A percentile compares a stretch with the other conserved stretches of the same genome.
Evolutionary conservation across 2,888 invertebrate genomes (phyloP).

Genomic region (Idaea straminata): DNA sequence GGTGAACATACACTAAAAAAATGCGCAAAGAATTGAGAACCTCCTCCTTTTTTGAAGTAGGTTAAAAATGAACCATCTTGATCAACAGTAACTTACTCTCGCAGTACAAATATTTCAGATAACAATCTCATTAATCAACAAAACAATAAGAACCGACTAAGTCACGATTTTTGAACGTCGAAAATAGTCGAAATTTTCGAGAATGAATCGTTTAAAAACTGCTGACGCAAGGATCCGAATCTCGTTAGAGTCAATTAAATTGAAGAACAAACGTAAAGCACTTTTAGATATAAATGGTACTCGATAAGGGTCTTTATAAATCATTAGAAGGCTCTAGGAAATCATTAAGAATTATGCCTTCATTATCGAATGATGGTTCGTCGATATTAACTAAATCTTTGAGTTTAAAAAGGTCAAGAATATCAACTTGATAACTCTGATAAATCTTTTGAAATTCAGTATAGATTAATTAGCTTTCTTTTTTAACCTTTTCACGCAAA

Average conservation of each 20-base stretch:
- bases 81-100: not conserved
- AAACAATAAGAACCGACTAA: not conserved
- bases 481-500: no score
- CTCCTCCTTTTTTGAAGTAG: not conserved
- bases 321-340: conserved; percentile 19
- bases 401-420: no score
- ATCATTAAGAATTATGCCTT: not conserved
- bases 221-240: conserved; percentile 25
- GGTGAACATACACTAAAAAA: no score
- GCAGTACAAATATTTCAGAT: not conserved
- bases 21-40: no score
- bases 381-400: no score
- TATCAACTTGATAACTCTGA: no score
- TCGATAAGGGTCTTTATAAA: conserved; percentile 30
- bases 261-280: conserved; percentile 40
- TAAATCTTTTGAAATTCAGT: no score
- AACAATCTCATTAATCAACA: not conserved
- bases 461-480: no score
- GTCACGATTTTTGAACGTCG: not conserved
- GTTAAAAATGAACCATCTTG: not conserved
- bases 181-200: not conserved
- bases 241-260: conserved; percentile 41
- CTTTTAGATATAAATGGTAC: conserved; percentile 39
- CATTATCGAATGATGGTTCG: not conserved
- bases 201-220: conserved; percentile 7